Evolutionary conservation across 2,113 vertebrate species (phyloP).

Genomic region (Choloepus hoffmanni): DNA sequence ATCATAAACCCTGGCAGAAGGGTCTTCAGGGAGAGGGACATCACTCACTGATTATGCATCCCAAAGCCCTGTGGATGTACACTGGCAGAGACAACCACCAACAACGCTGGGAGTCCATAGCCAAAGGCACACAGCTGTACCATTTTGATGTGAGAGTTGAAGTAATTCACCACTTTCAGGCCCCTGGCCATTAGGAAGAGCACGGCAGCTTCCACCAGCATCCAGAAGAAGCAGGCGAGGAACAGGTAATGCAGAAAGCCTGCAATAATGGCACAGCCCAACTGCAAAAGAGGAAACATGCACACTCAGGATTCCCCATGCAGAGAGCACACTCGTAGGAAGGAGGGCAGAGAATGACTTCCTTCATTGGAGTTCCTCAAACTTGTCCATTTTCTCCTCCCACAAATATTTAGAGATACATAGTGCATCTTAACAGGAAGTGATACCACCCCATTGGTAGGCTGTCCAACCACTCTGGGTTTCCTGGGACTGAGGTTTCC

Average conservation of each 20-base stretch:
- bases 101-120: constrained; percentile 78
- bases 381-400: not conserved
- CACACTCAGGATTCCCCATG: not conserved
- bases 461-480: rapidly evolving
- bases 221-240: constrained; percentile 83
- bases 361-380: not conserved
- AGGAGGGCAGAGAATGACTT: rapidly evolving
- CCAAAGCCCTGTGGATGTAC: constrained; percentile 67
- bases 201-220: constrained; percentile 79
- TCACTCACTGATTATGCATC: constrained; percentile 64
- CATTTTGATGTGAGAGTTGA: constrained; percentile 72
- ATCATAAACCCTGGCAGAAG: not conserved
- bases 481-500: not conserved
- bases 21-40: not conserved
- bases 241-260: constrained; percentile 83
- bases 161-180: constrained; percentile 81
- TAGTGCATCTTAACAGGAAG: no score
- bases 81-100: constrained; percentile 64
- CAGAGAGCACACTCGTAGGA: not conserved
- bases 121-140: constrained; percentile 67
- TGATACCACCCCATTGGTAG: not conserved
- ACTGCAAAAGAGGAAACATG: constrained; percentile 29
- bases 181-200: constrained; percentile 83
- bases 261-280: constrained; percentile 62
- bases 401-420: not conserved